Base-by-base conservation (phyloP, 1,140 invertebrate genomes). In the Rhopalosiphum padi region DNA sequence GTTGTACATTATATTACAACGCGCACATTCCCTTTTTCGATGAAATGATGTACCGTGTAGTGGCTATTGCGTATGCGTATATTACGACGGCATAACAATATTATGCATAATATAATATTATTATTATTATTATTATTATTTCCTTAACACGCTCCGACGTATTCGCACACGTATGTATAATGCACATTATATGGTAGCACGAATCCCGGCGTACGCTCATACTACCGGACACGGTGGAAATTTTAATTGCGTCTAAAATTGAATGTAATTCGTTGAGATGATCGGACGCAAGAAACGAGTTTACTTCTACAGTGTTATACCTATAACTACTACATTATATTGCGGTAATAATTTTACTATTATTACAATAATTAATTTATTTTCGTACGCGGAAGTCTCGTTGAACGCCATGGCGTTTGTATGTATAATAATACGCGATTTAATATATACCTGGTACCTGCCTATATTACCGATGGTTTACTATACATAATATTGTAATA, bases 311-410 rank as follows among this genome's bases (percentile, higher is more conserved):
- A 41, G 41, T 41, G 4, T 51, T 51, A 15, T 51, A 51, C 48
- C 18, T 30, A n/a, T 30, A 21, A 77, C 60, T 4, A 68, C 60
- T 77, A 15, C 11, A 68, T 68, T 68, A 68, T 68, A 30, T 68
- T 68, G 60, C 30, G 30, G 9, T 68, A 68, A 68, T 53, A 51
- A 51, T 51, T 18, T 51, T 51, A 53, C 25, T 77, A 77, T 77
- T 68, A 68, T n/a, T 83, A 23, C 37, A 23, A 83, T 37, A 83
- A 83, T 83, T 83, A 83, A 23, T 83, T 83, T 83, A 23, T 83
- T 83, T 83, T 83, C 37, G 35, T 83, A 83, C 82, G 82, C 82
- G 82, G 82, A 83, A 83, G 82, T 83, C 77, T 77, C 21, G 82
- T 37, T n/a, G 60, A 30, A n/a, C 60, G 60, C 60, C 60, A 2